phyloP scores from a whole-genome alignment of 2,797 vertebrate genomes.

The Oreortyx pictus region DNA sequence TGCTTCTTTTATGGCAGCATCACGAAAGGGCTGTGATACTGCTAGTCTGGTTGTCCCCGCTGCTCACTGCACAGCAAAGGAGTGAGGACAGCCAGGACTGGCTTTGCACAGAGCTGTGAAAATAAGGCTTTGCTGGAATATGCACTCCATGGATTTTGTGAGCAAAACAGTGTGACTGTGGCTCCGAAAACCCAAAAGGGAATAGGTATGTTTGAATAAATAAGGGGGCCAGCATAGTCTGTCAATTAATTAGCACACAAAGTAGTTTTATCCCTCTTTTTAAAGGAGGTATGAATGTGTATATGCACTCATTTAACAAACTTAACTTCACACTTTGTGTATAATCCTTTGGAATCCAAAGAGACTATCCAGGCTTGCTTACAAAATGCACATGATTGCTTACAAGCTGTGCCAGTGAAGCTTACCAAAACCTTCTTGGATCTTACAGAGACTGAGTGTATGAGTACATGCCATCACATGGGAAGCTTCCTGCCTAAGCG shows the following conservation, averaged over 20 bases:
- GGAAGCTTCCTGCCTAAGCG: not conserved
- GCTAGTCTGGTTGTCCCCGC: not conserved
- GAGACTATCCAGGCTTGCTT: not conserved
- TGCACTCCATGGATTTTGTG: accelerated
- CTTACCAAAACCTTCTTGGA: not conserved
- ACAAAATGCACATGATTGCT: not conserved
- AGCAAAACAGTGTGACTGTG: not conserved
- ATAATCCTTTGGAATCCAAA: conserved; percentile 7
- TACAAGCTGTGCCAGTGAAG: not conserved
- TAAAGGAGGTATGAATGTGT: accelerated
- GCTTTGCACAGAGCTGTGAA: not conserved
- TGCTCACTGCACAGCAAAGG: not conserved
- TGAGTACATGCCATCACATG: not conserved
- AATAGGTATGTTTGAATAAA: not conserved
- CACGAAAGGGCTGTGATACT: not conserved
- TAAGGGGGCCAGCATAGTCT: not conserved
- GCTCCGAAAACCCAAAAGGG: not conserved
- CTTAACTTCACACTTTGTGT: not conserved
- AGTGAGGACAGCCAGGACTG: not conserved
- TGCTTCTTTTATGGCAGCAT: not conserved
- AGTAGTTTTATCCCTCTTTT: not conserved
- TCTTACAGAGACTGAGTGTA: not conserved
- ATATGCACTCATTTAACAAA: not conserved
- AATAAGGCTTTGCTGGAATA: not conserved
- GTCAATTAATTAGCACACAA: not conserved